These are phyloP conservation scores for Megamerina dolium DNA, from an alignment of 2,888 invertebrate species.

Conservation along the genomic window DNA sequence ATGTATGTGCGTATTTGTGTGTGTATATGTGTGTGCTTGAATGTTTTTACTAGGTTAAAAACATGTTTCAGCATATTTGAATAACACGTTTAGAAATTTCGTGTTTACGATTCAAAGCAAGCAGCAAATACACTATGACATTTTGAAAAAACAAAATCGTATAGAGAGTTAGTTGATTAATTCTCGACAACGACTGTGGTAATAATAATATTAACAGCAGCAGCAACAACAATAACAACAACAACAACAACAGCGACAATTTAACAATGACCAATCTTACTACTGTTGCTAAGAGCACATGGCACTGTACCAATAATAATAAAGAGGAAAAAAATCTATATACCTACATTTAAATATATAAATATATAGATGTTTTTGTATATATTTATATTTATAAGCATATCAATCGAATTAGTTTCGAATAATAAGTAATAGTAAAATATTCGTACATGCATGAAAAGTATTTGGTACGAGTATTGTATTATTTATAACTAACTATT, in stretches of 20 bases:
- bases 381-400: not conserved
- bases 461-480: not conserved
- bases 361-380: not conserved
- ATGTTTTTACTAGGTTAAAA: no score
- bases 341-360: not conserved
- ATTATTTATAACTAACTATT: not conserved
- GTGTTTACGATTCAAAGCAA: not conserved
- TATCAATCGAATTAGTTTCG: no score
- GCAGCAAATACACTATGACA: conserved; percentile 6
- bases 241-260: not conserved
- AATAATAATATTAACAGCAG: not conserved
- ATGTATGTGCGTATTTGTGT: conserved; percentile 21
- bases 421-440: no score
- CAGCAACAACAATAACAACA: not conserved
- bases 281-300: not conserved
- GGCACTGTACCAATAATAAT: no score
- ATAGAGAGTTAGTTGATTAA: no score
- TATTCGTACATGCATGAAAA: no score
- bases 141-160: not conserved
- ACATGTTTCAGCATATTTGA: conserved; percentile 30
- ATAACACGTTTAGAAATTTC: conserved; percentile 33
- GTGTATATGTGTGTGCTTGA: conserved; percentile 18
- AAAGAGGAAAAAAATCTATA: not conserved
- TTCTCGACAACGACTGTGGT: no score
- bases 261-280: conserved; percentile 4